phyloP scores from a whole-genome alignment of 2,113 vertebrate genomes.

The Aegotheles bennettii region DNA sequence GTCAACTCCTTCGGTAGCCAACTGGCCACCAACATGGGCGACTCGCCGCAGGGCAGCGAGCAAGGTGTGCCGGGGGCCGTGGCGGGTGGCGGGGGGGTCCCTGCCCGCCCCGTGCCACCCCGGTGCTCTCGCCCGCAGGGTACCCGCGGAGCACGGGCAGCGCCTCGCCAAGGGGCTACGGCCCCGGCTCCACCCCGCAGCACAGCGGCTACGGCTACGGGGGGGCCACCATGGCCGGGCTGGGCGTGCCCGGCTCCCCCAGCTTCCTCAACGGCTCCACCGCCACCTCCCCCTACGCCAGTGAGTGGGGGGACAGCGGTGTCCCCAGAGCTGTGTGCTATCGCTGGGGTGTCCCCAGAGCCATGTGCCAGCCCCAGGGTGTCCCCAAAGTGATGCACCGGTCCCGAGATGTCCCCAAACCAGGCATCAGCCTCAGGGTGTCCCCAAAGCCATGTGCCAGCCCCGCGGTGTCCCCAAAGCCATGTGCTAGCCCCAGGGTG shows the following conservation, averaged over 20 bases:
- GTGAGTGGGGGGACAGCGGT: constrained; percentile 74
- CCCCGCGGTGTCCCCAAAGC: not conserved
- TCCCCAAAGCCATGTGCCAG: too few relatives aligned
- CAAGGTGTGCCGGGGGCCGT: constrained; percentile 74
- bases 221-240: constrained; percentile 81
- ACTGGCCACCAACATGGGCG: constrained; percentile 87
- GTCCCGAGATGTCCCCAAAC: too few relatives aligned
- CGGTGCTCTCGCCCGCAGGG: constrained; percentile 66
- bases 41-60: constrained; percentile 83
- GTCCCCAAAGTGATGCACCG: too few relatives aligned
- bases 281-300: constrained; percentile 92
- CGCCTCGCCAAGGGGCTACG: constrained; percentile 85
- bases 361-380: not conserved
- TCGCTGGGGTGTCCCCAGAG: not conserved
- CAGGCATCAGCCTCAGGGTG: too few relatives aligned
- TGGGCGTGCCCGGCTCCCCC: constrained; percentile 90
- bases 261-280: constrained; percentile 94
- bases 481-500: fast-evolving
- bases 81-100: not conserved
- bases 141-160: constrained; percentile 89
- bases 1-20: constrained; percentile 91
- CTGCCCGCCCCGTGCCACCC: not conserved
- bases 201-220: constrained; percentile 90
- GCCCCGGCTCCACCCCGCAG: constrained; percentile 89
- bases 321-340: not conserved